Percentiles rank a stretch among this genome's conserved stretches.
phyloP scores from a whole-genome alignment of 1,140 invertebrate genomes.

The Reticulitermes speratus region DNA sequence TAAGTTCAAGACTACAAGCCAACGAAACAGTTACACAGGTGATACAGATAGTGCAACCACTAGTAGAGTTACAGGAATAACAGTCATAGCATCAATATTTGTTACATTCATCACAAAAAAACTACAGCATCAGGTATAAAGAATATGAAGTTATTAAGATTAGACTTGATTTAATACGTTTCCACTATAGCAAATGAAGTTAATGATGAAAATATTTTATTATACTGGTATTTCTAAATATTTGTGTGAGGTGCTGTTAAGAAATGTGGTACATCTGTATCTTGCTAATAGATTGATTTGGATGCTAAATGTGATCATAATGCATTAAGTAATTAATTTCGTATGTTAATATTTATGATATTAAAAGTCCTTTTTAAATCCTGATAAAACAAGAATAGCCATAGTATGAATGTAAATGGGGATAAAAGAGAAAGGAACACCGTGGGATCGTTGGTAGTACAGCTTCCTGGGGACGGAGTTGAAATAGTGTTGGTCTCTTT shows the following conservation, averaged over 20 bases:
- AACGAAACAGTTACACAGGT: not conserved
- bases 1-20: slow-evolving; percentile 25
- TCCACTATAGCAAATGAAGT: not conserved
- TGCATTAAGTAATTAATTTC: too few species aligned
- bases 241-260: not conserved
- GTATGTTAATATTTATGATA: too few species aligned
- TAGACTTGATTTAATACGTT: not conserved
- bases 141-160: not conserved
- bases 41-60: not conserved
- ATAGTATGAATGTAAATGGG: too few species aligned
- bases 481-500: too few species aligned
- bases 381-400: too few species aligned
- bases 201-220: not conserved
- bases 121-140: not conserved
- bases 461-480: too few species aligned
- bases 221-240: not conserved
- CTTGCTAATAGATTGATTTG: too few species aligned
- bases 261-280: not conserved
- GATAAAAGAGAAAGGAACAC: too few species aligned
- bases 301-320: too few species aligned
- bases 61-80: not conserved
- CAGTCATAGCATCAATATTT: not conserved
- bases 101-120: not conserved
- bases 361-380: too few species aligned
- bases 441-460: too few species aligned